phyloP scores from a whole-genome alignment of 2,888 invertebrate genomes.

The Dichetophora obliterata region DNA sequence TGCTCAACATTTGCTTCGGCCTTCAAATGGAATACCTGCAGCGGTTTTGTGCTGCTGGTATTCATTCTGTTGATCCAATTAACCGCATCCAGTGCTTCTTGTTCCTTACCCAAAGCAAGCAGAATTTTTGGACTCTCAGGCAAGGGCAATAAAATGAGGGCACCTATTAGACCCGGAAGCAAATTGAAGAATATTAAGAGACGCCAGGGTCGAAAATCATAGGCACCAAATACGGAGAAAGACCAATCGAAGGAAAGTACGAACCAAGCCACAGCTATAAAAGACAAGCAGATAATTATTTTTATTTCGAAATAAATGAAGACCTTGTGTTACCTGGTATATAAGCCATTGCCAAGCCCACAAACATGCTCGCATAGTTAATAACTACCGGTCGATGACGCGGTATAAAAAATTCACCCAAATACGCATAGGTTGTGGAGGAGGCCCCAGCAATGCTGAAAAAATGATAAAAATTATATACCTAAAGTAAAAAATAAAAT shows the following conservation, averaged over 20 bases:
- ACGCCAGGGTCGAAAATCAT: conserved; percentile 66
- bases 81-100: conserved; percentile 51
- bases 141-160: conserved; percentile 55
- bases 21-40: conserved; percentile 58
- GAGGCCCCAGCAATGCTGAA: conserved; percentile 69
- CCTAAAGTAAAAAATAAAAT: not conserved
- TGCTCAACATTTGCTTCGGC: conserved; percentile 46
- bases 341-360: conserved; percentile 64
- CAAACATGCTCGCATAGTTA: conserved; percentile 67
- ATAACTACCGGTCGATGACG: conserved; percentile 65
- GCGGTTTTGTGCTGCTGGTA: conserved; percentile 49
- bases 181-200: conserved; percentile 61
- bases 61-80: conserved; percentile 54
- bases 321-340: conserved; percentile 56
- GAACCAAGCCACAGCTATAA: conserved; percentile 63
- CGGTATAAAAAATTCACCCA: conserved; percentile 68
- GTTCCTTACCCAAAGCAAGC: conserved; percentile 50
- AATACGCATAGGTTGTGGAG: conserved; percentile 69
- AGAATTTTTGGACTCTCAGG: conserved; percentile 66
- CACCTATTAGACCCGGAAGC: conserved; percentile 63
- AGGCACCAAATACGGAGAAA: conserved; percentile 55
- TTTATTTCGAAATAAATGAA: not conserved
- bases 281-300: not conserved
- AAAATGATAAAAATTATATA: conserved; percentile 11
- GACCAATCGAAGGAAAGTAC: conserved; percentile 64